Evolutionary conservation across 1,140 invertebrate genomes (phyloP).

Genomic region (Scaptomyza pallida): DNA sequence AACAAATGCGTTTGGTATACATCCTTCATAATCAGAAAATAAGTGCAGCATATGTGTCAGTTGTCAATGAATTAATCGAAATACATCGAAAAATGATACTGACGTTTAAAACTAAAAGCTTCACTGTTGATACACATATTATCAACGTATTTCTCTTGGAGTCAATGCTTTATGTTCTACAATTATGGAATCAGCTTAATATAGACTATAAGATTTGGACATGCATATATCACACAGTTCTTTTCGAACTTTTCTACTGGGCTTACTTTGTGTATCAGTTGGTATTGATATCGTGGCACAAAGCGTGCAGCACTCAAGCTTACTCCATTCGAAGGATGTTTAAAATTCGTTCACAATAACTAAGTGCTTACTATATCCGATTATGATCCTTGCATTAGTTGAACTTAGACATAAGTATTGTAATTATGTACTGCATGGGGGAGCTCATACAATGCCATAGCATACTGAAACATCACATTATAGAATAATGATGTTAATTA

Average conservation of each 20-base stretch:
- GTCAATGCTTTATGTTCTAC: not conserved
- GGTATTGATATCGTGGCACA: too few relatives aligned
- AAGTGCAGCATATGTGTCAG: not conserved
- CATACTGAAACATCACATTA: too few relatives aligned
- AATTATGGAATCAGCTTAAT: not conserved
- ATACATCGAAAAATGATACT: not conserved
- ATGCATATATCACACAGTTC: not conserved
- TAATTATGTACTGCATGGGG: too few relatives aligned
- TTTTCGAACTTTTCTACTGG: conserved; percentile 8
- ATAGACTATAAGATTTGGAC: rapidly evolving
- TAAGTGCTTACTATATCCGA: too few relatives aligned
- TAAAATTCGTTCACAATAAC: too few relatives aligned
- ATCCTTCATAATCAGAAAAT: not conserved
- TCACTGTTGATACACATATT: not conserved
- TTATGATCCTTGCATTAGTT: too few relatives aligned
- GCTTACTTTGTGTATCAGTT: conserved; percentile 1
- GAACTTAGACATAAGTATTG: too few relatives aligned
- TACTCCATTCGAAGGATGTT: too few relatives aligned
- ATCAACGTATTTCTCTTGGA: not conserved
- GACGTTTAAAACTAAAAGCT: not conserved
- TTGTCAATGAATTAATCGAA: not conserved
- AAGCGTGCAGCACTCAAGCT: too few relatives aligned
- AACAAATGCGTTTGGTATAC: not conserved
- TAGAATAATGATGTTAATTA: too few relatives aligned
- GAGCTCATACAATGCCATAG: too few relatives aligned